Percentiles rank a stretch among this genome's conserved stretches.
Evolutionary conservation across 2,797 vertebrate species (phyloP).

Genomic region (Brotula barbata): DNA sequence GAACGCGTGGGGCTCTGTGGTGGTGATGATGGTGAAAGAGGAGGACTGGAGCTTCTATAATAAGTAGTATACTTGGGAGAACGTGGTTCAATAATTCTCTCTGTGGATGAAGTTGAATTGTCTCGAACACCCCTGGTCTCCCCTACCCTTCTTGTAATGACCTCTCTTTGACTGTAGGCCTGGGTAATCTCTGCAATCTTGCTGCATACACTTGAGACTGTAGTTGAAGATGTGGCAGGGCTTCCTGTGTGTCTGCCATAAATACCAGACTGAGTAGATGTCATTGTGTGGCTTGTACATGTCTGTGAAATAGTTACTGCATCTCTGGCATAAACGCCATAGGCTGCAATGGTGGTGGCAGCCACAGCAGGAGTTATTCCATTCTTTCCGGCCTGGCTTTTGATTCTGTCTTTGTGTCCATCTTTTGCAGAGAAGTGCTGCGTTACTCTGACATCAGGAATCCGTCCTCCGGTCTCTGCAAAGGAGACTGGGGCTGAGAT

Average conservation of each 20-base stretch:
- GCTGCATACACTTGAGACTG: conserved; percentile 79
- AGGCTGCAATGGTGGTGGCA: conserved; percentile 80
- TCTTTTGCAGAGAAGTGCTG: conserved; percentile 94
- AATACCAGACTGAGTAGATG: conserved; percentile 70
- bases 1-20: conserved; percentile 86
- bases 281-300: conserved; percentile 74
- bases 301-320: conserved; percentile 78
- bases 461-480: conserved; percentile 80
- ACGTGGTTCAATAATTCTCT: conserved; percentile 72
- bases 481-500: conserved; percentile 94
- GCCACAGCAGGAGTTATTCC: conserved; percentile 77
- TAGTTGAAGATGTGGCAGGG: conserved; percentile 71
- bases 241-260: conserved; percentile 74
- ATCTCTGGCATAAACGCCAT: conserved; percentile 82
- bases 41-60: conserved; percentile 89
- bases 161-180: conserved; percentile 83
- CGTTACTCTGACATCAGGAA: conserved; percentile 94
- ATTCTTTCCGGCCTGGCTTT: conserved; percentile 83
- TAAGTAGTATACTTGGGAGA: conserved; percentile 84
- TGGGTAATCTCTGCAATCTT: conserved; percentile 87
- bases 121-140: conserved; percentile 76
- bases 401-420: conserved; percentile 82
- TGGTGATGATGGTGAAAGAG: conserved; percentile 89
- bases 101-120: conserved; percentile 72
- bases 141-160: conserved; percentile 76